Conservation (phyloP, 2,888 invertebrate species). For the Amphipoea lucens region DNA sequence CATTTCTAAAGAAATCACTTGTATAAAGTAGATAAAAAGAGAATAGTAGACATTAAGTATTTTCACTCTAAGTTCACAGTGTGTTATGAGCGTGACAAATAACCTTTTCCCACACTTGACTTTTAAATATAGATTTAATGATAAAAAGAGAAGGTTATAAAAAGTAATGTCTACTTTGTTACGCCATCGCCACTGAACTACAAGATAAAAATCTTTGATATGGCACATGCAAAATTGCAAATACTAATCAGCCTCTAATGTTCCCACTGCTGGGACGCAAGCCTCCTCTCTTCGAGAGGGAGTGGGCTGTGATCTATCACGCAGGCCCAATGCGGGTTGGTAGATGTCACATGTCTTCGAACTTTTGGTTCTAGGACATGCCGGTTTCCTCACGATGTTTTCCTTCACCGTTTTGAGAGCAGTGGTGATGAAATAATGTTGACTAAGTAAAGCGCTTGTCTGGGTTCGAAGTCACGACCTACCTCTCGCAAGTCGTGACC, state of each 20-base stretch:
- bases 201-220: background rate
- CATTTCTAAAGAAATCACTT: background rate
- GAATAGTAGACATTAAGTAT: background rate
- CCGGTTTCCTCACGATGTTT: too few species aligned
- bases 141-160: background rate
- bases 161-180: background rate
- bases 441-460: too few species aligned
- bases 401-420: too few species aligned
- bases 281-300: too few species aligned
- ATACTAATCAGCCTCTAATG: too few species aligned
- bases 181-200: background rate
- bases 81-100: conserved; percentile 16
- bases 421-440: background rate
- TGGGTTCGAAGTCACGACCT: background rate
- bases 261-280: too few species aligned
- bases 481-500: background rate
- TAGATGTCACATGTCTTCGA: too few species aligned
- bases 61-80: background rate
- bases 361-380: too few species aligned
- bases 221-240: too few species aligned
- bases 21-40: background rate
- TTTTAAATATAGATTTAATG: conserved; percentile 10
- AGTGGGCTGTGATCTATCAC: background rate
- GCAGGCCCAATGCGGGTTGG: background rate
- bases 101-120: background rate